Conservation (phyloP, 2,113 vertebrate genomes). For the Plotosus lineatus region DNA sequence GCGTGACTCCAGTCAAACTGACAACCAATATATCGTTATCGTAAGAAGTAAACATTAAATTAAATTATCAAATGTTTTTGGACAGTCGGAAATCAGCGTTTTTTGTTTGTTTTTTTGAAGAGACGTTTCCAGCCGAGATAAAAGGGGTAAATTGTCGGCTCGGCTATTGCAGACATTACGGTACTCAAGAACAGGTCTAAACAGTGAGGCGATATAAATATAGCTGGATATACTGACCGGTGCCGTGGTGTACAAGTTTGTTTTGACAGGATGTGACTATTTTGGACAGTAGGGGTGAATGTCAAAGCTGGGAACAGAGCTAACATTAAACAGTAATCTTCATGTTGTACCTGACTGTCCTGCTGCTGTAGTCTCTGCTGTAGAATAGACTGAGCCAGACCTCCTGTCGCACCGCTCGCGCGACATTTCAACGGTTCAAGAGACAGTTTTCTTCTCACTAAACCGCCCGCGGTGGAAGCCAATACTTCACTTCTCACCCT, state of each 20-base stretch:
- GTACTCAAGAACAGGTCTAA: neutral
- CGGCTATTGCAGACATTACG: neutral
- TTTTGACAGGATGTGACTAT: neutral
- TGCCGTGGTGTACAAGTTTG: neutral
- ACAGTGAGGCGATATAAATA: too few species aligned
- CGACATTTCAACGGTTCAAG: constrained; percentile 47
- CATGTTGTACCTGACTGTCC: constrained; percentile 72
- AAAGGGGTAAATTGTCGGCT: neutral
- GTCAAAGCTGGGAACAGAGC: neutral
- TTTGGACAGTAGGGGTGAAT: neutral
- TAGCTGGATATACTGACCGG: neutral
- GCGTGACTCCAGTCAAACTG: constrained; percentile 24
- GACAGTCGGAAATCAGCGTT: neutral
- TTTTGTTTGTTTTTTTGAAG: too few species aligned
- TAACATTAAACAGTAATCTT: neutral
- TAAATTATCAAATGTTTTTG: neutral
- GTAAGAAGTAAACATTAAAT: neutral
- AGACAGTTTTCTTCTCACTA: constrained; percentile 58
- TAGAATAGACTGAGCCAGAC: constrained; percentile 73
- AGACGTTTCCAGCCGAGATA: too few species aligned
- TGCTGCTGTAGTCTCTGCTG: constrained; percentile 69
- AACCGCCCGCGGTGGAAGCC: neutral
- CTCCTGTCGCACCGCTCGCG: constrained; percentile 54
- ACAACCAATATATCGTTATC: constrained; percentile 1
- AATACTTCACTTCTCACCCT: constrained; percentile 50